phyloP scores from a whole-genome alignment of 2,797 vertebrate species.

The Cheirogaleus major region DNA sequence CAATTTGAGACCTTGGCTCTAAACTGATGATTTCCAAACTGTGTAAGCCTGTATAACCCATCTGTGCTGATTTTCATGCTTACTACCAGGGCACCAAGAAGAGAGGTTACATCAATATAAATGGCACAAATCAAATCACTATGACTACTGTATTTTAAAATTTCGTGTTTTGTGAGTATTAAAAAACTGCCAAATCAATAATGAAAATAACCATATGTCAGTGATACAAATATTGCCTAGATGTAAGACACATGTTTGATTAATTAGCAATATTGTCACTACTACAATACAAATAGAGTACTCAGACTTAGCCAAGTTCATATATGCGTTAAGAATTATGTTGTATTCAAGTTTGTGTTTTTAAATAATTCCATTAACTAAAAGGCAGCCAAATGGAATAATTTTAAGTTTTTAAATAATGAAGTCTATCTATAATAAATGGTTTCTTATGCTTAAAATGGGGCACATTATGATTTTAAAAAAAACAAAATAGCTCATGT shows the following conservation, averaged over 20 bases:
- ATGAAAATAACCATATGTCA: slow-evolving; percentile 68
- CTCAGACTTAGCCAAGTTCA: not conserved
- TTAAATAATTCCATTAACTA: slow-evolving; percentile 25
- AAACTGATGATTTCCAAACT: slow-evolving; percentile 13
- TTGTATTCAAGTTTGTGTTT: slow-evolving; percentile 26
- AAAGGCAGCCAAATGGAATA: slow-evolving; percentile 26
- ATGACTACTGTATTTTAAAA: slow-evolving; percentile 18
- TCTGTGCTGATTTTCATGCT: slow-evolving; percentile 29
- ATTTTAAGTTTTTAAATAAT: slow-evolving; percentile 42
- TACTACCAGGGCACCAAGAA: not conserved
- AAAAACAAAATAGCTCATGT: not conserved
- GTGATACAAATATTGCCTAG: slow-evolving; percentile 65
- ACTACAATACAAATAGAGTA: not conserved
- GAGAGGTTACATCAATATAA: slow-evolving; percentile 43
- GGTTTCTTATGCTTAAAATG: slow-evolving; percentile 48
- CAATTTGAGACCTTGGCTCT: slow-evolving; percentile 42
- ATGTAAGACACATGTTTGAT: slow-evolving; percentile 42
- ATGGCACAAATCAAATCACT: slow-evolving; percentile 24
- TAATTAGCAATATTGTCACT: slow-evolving; percentile 47
- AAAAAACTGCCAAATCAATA: slow-evolving; percentile 58
- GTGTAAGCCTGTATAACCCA: slow-evolving; percentile 29
- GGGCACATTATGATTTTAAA: not conserved
- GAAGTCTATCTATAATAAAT: slow-evolving; percentile 50
- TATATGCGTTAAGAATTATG: not conserved
- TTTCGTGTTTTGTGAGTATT: slow-evolving; percentile 29